Evolutionary conservation across 1,140 invertebrate species (phyloP).

Genomic region (Zelostemma sp.): DNA sequence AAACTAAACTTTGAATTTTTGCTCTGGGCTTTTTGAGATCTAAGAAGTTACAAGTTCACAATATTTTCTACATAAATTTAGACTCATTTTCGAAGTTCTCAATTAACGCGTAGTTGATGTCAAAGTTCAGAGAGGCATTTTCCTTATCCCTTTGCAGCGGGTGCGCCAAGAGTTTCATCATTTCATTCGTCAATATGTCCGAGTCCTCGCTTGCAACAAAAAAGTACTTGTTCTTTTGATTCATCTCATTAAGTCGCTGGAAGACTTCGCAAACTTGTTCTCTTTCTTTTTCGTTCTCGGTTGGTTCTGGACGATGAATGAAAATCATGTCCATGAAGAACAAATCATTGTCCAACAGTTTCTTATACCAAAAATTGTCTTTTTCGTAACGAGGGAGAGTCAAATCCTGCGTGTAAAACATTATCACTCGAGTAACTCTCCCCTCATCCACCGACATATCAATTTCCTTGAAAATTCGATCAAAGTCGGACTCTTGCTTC

Average conservation of each 20-base stretch:
- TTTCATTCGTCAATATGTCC: not conserved
- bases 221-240: not conserved
- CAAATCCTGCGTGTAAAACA: not conserved
- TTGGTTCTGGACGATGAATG: not conserved
- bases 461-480: not conserved
- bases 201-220: not conserved
- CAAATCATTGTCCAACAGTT: not conserved
- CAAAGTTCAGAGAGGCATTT: too few species aligned
- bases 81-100: too few species aligned
- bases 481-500: too few species aligned
- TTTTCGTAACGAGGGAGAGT: not conserved
- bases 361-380: not conserved
- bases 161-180: not conserved
- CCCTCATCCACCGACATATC: too few species aligned
- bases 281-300: too few species aligned
- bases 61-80: too few species aligned
- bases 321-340: not conserved
- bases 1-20: too few species aligned
- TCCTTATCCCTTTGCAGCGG: not conserved
- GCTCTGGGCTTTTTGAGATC: too few species aligned
- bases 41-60: too few species aligned
- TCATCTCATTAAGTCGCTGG: not conserved
- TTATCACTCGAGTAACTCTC: too few species aligned
- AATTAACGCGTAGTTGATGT: too few species aligned
- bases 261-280: not conserved